Evolutionary conservation across 2,888 invertebrate species (phyloP).

Genomic region (Epinotia nisella): DNA sequence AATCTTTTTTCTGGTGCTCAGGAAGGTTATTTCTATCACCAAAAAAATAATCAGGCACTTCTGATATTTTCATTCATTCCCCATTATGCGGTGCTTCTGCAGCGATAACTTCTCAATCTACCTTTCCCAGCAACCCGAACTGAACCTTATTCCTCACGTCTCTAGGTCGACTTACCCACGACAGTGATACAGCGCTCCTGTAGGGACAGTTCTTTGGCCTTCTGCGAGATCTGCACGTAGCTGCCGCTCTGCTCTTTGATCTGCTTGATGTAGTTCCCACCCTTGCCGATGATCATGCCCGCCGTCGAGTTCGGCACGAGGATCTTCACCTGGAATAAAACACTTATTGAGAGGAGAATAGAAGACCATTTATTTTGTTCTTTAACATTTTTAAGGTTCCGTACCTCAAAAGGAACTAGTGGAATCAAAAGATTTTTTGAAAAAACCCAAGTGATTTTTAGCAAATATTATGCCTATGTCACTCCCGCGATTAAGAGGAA

Average conservation of each 20-base stretch:
- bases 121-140: neutral
- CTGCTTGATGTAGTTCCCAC: slow-evolving; percentile 97
- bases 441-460: too few species aligned
- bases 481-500: too few species aligned
- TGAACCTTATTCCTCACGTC: neutral
- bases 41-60: too few species aligned
- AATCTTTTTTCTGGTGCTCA: too few species aligned
- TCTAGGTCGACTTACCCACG: slow-evolving; percentile 86
- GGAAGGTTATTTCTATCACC: too few species aligned
- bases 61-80: too few species aligned
- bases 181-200: slow-evolving; percentile 98
- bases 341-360: slow-evolving; percentile 56
- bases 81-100: too few species aligned
- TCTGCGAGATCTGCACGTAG: slow-evolving; percentile 98
- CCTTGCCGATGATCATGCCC: slow-evolving; percentile 99
- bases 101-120: neutral
- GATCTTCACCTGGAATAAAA: slow-evolving; percentile 90
- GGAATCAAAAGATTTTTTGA: too few species aligned
- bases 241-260: slow-evolving; percentile 97
- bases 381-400: too few species aligned
- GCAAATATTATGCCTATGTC: too few species aligned
- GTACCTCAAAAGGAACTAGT: too few species aligned
- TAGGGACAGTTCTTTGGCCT: slow-evolving; percentile 96
- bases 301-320: slow-evolving; percentile 98
- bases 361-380: too few species aligned